Conservation (phyloP, 2,888 invertebrate genomes). For the Cephus sareptanus region DNA sequence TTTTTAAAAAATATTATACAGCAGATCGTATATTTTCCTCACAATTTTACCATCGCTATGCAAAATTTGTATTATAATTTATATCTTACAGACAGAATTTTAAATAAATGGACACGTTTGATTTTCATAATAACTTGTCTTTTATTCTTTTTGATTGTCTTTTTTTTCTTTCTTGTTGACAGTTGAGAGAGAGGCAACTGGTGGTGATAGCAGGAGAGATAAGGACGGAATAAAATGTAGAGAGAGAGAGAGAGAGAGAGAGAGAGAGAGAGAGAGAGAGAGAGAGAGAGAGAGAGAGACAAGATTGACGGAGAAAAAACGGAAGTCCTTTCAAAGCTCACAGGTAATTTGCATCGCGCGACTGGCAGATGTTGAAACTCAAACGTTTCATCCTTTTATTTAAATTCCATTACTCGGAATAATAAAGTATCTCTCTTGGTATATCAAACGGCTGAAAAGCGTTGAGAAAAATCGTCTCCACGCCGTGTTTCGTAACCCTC, state of each 20-base stretch:
- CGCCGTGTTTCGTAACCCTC: background rate
- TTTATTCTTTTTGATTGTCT: background rate
- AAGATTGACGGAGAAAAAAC: background rate
- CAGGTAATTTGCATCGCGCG: background rate
- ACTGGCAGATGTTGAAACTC: background rate
- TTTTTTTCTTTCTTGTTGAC: background rate
- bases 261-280: too few relatives aligned
- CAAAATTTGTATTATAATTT: background rate
- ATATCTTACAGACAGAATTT: background rate
- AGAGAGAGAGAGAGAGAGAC: background rate
- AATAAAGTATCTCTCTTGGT: background rate
- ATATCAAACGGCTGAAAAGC: background rate
- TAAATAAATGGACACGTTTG: background rate
- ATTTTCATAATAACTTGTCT: background rate
- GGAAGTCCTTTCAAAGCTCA: background rate
- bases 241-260: background rate
- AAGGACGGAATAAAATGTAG: background rate
- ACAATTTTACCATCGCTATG: background rate
- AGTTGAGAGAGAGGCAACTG: background rate
- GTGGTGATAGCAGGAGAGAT: background rate
- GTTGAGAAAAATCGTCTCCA: background rate
- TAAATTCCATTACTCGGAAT: background rate
- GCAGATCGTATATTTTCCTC: background rate
- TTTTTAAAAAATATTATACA: background rate
- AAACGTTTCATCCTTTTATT: background rate